phyloP scores from a whole-genome alignment of 2,797 vertebrate species.

The Bucorvus abyssinicus region DNA sequence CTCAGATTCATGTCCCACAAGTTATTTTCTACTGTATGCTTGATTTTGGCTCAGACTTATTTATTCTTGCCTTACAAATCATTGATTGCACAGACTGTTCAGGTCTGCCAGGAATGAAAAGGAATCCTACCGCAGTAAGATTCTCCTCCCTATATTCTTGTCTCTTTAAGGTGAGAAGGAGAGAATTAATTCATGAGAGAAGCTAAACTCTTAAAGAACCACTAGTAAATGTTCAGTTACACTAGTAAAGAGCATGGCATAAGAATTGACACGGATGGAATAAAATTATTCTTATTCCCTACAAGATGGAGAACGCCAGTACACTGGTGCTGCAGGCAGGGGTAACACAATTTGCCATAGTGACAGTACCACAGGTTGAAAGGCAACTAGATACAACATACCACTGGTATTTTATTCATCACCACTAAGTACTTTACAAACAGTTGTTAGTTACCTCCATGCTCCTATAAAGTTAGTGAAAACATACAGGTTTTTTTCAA shows the following conservation, averaged over 20 bases:
- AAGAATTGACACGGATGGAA: background rate
- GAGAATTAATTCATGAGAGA: background rate
- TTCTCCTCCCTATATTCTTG: background rate
- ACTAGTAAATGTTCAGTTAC: background rate
- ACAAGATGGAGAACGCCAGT: background rate
- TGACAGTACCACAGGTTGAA: background rate
- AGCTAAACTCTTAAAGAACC: background rate
- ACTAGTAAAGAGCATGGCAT: background rate
- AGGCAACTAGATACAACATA: background rate
- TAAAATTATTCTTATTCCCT: background rate
- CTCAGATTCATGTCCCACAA: background rate
- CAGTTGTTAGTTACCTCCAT: background rate
- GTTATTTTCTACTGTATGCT: background rate
- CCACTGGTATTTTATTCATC: background rate
- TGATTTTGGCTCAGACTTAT: background rate
- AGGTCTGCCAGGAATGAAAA: background rate
- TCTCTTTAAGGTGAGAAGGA: background rate
- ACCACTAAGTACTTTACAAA: background rate
- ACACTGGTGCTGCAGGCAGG: background rate
- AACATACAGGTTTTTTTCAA: background rate
- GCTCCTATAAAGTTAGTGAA: background rate
- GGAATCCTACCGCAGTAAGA: background rate
- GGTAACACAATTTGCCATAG: background rate
- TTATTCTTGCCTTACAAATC: background rate
- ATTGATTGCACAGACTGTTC: background rate